Evolutionary conservation across 2,797 vertebrate species (phyloP), one percentile per base, ranked within the genome.

Genomic region (Pantherophis alleghaniensis): DNA sequence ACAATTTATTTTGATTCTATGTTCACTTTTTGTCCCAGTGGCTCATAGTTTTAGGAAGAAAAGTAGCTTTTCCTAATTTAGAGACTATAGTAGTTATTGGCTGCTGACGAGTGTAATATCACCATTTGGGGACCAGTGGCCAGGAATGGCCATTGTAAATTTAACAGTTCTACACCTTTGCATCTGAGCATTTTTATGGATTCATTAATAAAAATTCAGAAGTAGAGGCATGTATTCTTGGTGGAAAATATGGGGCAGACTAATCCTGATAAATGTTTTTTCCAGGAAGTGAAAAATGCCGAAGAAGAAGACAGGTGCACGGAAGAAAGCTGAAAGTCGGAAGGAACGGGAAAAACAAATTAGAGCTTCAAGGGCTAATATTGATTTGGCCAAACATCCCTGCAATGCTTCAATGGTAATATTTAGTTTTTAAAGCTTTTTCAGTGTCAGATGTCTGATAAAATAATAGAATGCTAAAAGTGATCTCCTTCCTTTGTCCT

Each of bases 301-400:
- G 7, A 99, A 99, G 92, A 99, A 99, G 97, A 99, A 99, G 98
- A 99, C 99, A 0, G 99, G 99, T 0, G 99, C 99, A 1, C 98
- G 99, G 13, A 99, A 99, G 97, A 99, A 99, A 96, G 99, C 99
- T 0, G 99, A 99, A 96, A 99, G 95, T 93, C 99, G 99, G 0
- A 98, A 98, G 93, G 99, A 99, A 93, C 98, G 99, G 59, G 99
- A 99, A 94, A 99, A 99, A 94, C 99, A 99, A 94, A 98, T 88
- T 63, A 98, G 99, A 94, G 99, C 99, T 28, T 98, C 98, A 59
- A 97, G 98, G 94, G 98, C 98, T 51, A 97, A 98, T 90, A 97
- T 99, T 0, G 99, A 99, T 93, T 97, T 99, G 96, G 99, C 99
- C 13, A 99, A 99, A 97, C 99, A 99, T 63, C 99, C 99, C 1